These are phyloP conservation scores for Rana temporaria DNA, from an alignment of 2,113 vertebrate genomes.

Conservation along the genomic window DNA sequence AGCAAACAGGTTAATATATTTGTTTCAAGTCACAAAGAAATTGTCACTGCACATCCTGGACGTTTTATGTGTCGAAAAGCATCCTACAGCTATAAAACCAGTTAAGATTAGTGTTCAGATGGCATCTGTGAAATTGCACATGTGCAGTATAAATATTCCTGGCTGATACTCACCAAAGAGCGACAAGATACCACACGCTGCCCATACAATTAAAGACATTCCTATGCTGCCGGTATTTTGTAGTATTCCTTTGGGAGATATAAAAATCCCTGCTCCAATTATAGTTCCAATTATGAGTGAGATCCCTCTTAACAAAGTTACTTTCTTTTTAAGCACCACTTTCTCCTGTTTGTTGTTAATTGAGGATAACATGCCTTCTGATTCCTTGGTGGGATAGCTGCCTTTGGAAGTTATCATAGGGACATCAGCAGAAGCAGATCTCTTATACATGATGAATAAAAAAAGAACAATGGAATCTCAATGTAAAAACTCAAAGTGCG, in stretches of 20 bases:
- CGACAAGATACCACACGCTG: slow-evolving; percentile 87
- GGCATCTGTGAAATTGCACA: neutral
- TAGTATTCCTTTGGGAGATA: slow-evolving; percentile 94
- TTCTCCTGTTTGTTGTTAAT: slow-evolving; percentile 62
- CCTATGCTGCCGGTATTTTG: slow-evolving; percentile 89
- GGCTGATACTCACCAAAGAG: slow-evolving; percentile 89
- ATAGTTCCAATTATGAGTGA: slow-evolving; percentile 95
- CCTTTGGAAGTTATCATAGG: slow-evolving; percentile 64
- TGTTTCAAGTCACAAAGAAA: too few species aligned
- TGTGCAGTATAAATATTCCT: neutral
- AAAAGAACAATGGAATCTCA: neutral
- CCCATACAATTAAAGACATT: slow-evolving; percentile 91
- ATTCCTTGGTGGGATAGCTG: slow-evolving; percentile 62
- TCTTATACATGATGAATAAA: slow-evolving; percentile 75
- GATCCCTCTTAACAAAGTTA: slow-evolving; percentile 89
- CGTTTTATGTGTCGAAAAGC: too few species aligned
- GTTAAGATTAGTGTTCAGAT: neutral
- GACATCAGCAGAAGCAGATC: slow-evolving; percentile 62
- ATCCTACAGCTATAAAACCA: too few species aligned
- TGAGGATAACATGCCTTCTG: slow-evolving; percentile 60
- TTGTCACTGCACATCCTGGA: too few species aligned
- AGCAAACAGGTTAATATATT: too few species aligned
- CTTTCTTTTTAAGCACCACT: slow-evolving; percentile 89
- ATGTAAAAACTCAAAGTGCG: slow-evolving; percentile 9
- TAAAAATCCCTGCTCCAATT: slow-evolving; percentile 96